phyloP scores from a whole-genome alignment of 2,113 vertebrate genomes.

The Psophia crepitans region DNA sequence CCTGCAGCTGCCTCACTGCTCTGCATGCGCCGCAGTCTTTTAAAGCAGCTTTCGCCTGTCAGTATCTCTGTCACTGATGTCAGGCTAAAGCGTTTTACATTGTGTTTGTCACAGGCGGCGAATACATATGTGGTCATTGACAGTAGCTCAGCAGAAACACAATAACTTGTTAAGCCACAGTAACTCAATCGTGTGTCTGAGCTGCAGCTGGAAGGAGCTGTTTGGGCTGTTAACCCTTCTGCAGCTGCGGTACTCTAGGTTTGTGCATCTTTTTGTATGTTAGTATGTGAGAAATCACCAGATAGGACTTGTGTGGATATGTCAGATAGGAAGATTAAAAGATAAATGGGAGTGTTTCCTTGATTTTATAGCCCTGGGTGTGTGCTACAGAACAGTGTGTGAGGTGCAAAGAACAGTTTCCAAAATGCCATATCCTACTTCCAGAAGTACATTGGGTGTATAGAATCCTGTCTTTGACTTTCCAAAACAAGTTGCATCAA shows the following conservation, averaged over 20 bases:
- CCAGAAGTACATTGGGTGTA: background rate
- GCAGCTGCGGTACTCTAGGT: background rate
- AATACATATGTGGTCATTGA: conserved; percentile 62
- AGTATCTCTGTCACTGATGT: conserved; percentile 42
- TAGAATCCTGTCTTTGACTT: background rate
- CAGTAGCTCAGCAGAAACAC: conserved; percentile 65
- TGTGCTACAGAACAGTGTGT: background rate
- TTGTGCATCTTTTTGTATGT: background rate
- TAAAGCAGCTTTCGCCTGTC: conserved; percentile 48
- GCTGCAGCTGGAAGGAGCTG: conserved; percentile 54
- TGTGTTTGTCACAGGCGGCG: conserved; percentile 35
- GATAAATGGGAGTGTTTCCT: background rate
- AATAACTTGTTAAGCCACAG: conserved; percentile 65
- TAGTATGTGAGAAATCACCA: background rate
- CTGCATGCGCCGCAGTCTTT: background rate
- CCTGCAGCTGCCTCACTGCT: background rate
- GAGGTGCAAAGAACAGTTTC: background rate
- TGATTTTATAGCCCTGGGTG: background rate
- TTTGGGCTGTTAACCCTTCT: conserved; percentile 15
- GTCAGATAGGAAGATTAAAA: background rate
- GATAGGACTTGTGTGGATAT: background rate
- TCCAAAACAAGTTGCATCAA: no score
- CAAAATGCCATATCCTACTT: background rate
- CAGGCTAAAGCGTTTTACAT: conserved; percentile 28
- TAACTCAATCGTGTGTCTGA: conserved; percentile 44